Evolutionary conservation across 1,140 invertebrate species (phyloP).

Genomic region (Rhysida immarginata): DNA sequence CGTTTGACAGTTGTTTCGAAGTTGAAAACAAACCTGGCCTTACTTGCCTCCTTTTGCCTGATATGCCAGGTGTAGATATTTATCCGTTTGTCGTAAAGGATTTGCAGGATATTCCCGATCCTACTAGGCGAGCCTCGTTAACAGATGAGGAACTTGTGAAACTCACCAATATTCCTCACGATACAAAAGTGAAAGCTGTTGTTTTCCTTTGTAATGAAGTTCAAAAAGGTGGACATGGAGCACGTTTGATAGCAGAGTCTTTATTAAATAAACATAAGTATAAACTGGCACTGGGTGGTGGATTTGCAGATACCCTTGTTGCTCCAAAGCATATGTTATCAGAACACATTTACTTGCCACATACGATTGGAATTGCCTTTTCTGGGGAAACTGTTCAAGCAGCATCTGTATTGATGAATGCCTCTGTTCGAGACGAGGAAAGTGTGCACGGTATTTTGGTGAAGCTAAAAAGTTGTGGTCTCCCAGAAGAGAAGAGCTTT

Average conservation of each 20-base stretch:
- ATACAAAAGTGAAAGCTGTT: constrained; percentile 6
- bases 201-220: constrained; percentile 10
- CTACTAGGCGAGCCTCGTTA: not conserved
- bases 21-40: constrained; percentile 9
- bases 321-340: constrained; percentile 4
- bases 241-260: not conserved
- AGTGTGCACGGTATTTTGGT: constrained; percentile 21
- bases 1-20: constrained; percentile 3
- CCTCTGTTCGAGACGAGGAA: constrained; percentile 15
- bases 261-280: constrained; percentile 14
- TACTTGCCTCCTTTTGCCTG: constrained; percentile 10
- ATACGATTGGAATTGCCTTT: constrained; percentile 21
- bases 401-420: constrained; percentile 24
- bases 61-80: constrained; percentile 10
- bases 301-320: constrained; percentile 14
- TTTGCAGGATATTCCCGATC: not conserved
- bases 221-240: not conserved
- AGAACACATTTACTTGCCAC: not conserved
- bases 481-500: constrained; percentile 28
- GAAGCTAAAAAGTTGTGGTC: constrained; percentile 24
- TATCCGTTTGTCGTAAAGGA: constrained; percentile 8
- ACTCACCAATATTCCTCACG: constrained; percentile 3
- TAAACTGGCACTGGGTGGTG: constrained; percentile 23
- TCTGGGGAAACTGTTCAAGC: constrained; percentile 23
- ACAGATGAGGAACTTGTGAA: not conserved